Evolutionary conservation across 2,797 vertebrate species (phyloP).

Genomic region (Manis crassicaudata): DNA sequence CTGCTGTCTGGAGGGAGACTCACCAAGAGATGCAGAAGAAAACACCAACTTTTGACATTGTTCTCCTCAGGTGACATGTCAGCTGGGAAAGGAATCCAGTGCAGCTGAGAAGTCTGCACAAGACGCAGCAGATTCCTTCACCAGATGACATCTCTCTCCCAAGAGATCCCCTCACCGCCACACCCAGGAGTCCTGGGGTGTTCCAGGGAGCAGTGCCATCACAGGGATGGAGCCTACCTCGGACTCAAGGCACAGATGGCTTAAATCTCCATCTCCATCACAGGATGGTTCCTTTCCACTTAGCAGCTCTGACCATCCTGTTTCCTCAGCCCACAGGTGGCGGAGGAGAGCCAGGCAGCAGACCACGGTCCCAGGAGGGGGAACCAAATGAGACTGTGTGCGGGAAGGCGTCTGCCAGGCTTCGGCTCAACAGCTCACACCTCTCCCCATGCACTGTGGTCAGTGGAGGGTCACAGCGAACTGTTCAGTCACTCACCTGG

Average conservation of each 20-base stretch:
- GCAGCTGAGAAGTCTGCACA: fast-evolving
- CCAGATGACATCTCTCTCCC: fast-evolving
- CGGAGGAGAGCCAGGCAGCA: background rate
- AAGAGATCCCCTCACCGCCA: background rate
- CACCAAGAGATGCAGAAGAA: background rate
- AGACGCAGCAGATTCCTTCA: background rate
- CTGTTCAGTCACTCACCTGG: background rate
- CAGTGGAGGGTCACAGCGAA: background rate
- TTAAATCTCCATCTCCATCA: background rate
- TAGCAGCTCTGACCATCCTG: background rate
- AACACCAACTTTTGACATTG: background rate
- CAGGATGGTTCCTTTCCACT: background rate
- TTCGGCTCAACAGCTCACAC: background rate
- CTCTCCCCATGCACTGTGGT: background rate
- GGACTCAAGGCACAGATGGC: background rate
- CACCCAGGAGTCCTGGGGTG: background rate
- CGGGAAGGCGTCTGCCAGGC: background rate
- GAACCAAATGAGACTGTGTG: background rate
- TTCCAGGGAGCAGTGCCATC: fast-evolving
- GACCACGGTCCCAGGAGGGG: background rate
- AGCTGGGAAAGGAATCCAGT: background rate
- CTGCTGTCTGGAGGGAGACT: background rate
- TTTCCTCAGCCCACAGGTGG: background rate
- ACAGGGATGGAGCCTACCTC: background rate
- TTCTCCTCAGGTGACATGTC: background rate